Evolutionary conservation across 2,888 invertebrate species (phyloP).

Genomic region (Dromius quadrimaculatus): DNA sequence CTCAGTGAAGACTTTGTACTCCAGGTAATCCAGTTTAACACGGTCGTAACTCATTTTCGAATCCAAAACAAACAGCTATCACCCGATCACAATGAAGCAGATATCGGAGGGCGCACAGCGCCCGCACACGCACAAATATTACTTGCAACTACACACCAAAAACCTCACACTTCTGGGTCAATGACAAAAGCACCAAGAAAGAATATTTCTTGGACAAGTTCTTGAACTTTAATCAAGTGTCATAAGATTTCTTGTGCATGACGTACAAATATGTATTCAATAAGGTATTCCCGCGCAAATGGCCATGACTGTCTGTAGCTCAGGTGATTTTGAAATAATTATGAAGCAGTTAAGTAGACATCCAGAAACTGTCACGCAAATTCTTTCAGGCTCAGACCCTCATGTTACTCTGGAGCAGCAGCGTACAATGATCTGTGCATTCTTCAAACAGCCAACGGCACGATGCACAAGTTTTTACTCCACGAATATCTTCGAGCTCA

Average conservation of each 20-base stretch:
- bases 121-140: not conserved
- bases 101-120: not conserved
- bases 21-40: slow-evolving; percentile 47
- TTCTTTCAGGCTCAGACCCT: slow-evolving; percentile 10
- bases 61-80: slow-evolving; percentile 2
- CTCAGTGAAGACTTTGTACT: slow-evolving; percentile 32
- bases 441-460: not conserved
- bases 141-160: slow-evolving; percentile 12
- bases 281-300: slow-evolving; percentile 37
- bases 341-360: slow-evolving; percentile 2
- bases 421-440: slow-evolving; percentile 22
- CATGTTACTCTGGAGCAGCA: not conserved
- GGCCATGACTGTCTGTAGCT: slow-evolving; percentile 20
- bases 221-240: slow-evolving; percentile 51
- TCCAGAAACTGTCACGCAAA: not conserved
- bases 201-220: slow-evolving; percentile 40
- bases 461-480: not conserved
- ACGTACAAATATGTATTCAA: slow-evolving; percentile 25
- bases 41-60: slow-evolving; percentile 8
- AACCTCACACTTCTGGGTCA: slow-evolving; percentile 48
- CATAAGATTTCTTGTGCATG: slow-evolving; percentile 35
- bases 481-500: too few species aligned
- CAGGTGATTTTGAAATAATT: slow-evolving; percentile 24
- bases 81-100: slow-evolving; percentile 6
- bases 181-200: slow-evolving; percentile 46